A percentile compares a stretch with the other conserved stretches of the same genome.
Evolutionary conservation across 2,797 vertebrate genomes (phyloP).

Genomic region (Acropternis orthonyx): DNA sequence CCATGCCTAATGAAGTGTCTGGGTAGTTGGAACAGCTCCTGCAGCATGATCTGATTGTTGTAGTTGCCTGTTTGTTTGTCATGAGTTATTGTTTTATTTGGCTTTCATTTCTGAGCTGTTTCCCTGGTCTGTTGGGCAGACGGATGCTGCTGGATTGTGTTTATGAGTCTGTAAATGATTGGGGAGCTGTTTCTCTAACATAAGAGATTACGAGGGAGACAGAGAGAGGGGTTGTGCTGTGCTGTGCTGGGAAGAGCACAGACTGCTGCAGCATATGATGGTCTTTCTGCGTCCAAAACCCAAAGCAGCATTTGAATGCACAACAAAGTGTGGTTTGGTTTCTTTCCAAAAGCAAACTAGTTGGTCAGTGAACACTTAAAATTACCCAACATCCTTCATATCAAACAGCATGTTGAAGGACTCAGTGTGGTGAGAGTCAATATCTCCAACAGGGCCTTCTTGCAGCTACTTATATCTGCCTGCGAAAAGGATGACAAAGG

Average conservation of each 20-base stretch:
- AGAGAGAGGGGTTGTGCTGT: not conserved
- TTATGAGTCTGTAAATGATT: constrained; percentile 64
- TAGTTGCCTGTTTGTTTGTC: constrained; percentile 51
- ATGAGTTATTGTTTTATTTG: constrained; percentile 70
- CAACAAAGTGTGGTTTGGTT: not conserved
- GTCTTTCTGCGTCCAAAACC: constrained; percentile 4
- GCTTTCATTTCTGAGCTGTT: constrained; percentile 53
- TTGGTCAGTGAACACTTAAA: not conserved
- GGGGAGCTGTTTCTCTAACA: constrained; percentile 60
- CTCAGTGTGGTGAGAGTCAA: not conserved
- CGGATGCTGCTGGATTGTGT: constrained; percentile 55
- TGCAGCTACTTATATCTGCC: not conserved
- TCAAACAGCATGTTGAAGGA: not conserved
- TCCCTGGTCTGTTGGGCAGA: constrained; percentile 59
- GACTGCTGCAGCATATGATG: constrained; percentile 48
- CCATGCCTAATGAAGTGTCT: constrained; percentile 59
- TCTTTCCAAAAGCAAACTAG: not conserved
- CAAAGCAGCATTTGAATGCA: not conserved
- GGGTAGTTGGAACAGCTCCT: constrained; percentile 48
- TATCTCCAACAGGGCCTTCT: not conserved
- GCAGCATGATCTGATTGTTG: constrained; percentile 51
- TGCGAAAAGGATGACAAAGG: not conserved
- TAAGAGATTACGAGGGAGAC: constrained; percentile 34
- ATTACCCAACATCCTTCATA: not conserved
- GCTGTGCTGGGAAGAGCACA: constrained; percentile 33